These are phyloP conservation scores for Toxonevra muliebris DNA, from an alignment of 2,888 invertebrate genomes.

Conservation along the genomic window DNA sequence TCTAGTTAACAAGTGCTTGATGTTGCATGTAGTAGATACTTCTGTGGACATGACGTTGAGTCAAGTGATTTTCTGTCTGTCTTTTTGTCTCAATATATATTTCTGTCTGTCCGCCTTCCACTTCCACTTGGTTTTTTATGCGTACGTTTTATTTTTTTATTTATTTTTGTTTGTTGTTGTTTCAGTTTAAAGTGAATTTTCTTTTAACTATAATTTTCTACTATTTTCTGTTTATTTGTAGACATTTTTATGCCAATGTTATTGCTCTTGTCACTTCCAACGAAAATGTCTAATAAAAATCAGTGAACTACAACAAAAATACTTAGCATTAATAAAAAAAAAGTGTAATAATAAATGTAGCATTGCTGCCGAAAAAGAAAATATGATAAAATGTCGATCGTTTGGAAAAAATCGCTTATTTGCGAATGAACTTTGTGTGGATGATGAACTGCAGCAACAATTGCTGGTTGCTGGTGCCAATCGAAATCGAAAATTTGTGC, in stretches of 20 bases:
- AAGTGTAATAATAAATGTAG: slow-evolving; percentile 37
- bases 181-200: slow-evolving; percentile 18
- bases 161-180: neutral
- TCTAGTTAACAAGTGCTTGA: no score
- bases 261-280: slow-evolving; percentile 35
- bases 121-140: slow-evolving; percentile 2
- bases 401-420: slow-evolving; percentile 43
- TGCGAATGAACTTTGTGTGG: slow-evolving; percentile 32
- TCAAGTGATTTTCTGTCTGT: neutral
- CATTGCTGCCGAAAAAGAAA: neutral
- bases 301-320: slow-evolving; percentile 37
- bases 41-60: no score
- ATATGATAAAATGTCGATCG: slow-evolving; percentile 50
- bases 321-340: slow-evolving; percentile 28
- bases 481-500: neutral
- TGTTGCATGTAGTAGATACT: no score
- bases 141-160: neutral
- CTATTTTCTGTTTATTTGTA: slow-evolving; percentile 14
- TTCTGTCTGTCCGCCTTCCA: neutral
- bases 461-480: slow-evolving; percentile 33
- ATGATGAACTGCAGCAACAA: slow-evolving; percentile 30
- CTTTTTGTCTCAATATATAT: neutral
- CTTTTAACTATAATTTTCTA: slow-evolving; percentile 25
- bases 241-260: slow-evolving; percentile 1
- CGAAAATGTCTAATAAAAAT: slow-evolving; percentile 48